phyloP scores from a whole-genome alignment of 2,888 invertebrate species.

The Limnephilus auricula region DNA sequence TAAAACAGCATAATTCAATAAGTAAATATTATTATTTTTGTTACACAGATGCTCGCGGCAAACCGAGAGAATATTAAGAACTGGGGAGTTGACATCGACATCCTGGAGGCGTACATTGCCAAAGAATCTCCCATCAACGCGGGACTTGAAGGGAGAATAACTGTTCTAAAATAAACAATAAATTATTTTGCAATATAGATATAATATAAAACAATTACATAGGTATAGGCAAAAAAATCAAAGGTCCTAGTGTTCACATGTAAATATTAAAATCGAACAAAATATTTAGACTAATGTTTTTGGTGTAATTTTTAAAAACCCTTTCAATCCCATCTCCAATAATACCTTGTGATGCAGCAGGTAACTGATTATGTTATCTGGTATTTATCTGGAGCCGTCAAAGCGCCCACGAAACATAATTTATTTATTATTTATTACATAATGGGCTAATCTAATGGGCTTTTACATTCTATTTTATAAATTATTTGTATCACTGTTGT shows the following conservation, averaged over 20 bases:
- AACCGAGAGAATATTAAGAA: conserved; percentile 75
- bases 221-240: too few species aligned
- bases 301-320: not conserved
- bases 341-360: too few species aligned
- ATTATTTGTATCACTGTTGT: too few species aligned
- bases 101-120: conserved; percentile 76
- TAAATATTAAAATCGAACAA: not conserved
- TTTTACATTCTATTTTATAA: too few species aligned
- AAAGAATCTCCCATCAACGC: conserved; percentile 74
- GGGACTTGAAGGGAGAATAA: conserved; percentile 78
- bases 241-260: not conserved
- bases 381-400: not conserved
- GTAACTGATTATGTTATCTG: not conserved
- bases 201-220: too few species aligned
- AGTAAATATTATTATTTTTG: not conserved
- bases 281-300: not conserved
- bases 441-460: too few species aligned
- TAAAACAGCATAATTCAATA: too few species aligned
- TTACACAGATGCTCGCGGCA: conserved; percentile 73
- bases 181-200: not conserved
- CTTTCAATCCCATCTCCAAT: not conserved
- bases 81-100: conserved; percentile 77
- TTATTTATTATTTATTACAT: too few species aligned
- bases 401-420: not conserved
- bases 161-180: conserved; percentile 70